These are phyloP conservation scores for Trogon surrucura DNA, from an alignment of 2,113 vertebrate genomes.

Conservation along the genomic window DNA sequence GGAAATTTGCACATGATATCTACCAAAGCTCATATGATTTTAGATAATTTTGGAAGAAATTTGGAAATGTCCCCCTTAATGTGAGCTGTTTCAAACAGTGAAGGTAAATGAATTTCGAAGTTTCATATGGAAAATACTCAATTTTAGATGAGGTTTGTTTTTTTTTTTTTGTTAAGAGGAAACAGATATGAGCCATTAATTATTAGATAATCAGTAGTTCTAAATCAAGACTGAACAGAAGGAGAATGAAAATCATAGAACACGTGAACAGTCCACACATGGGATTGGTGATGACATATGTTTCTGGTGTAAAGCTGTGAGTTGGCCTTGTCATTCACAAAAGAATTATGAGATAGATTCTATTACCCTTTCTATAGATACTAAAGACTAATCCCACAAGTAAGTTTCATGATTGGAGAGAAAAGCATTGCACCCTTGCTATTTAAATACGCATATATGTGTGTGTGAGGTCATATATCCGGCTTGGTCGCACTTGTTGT, in stretches of 20 bases:
- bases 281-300: neutral
- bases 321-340: rapidly evolving
- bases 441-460: neutral
- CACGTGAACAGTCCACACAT: neutral
- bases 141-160: neutral
- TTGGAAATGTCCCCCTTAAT: neutral
- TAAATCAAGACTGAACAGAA: constrained; percentile 25
- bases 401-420: neutral
- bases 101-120: neutral
- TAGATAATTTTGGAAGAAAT: neutral
- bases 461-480: neutral
- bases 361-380: neutral
- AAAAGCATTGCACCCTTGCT: neutral
- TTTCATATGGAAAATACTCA: neutral
- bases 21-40: neutral
- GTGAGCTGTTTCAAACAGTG: neutral
- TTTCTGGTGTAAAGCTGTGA: neutral
- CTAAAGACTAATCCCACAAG: neutral
- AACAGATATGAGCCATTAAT: neutral
- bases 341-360: neutral
- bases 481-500: neutral
- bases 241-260: neutral
- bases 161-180: neutral
- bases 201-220: neutral
- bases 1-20: neutral